These are phyloP conservation scores for Bombus polaris DNA, from an alignment of 1,140 invertebrate genomes.

Conservation along the genomic window DNA sequence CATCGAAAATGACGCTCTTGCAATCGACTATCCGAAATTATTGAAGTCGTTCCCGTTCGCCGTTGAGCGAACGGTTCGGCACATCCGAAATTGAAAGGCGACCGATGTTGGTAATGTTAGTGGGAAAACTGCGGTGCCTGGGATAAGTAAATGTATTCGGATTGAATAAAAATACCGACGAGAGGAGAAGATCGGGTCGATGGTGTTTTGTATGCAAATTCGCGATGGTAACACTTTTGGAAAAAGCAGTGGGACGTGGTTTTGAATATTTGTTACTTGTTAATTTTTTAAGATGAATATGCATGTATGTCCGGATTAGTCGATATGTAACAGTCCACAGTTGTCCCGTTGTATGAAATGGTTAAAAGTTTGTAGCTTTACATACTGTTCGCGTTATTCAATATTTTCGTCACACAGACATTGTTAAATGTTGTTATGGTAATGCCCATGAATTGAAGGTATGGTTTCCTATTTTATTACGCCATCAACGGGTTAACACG, in stretches of 20 bases:
- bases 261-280: background rate
- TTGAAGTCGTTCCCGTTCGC: background rate
- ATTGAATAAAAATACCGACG: background rate
- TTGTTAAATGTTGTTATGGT: background rate
- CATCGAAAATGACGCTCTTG: conserved; percentile 24
- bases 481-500: background rate
- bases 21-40: conserved; percentile 32
- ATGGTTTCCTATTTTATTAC: background rate
- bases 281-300: background rate
- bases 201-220: conserved; percentile 9
- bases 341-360: background rate
- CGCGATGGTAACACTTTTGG: background rate
- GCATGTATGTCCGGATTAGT: background rate
- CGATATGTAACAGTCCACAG: background rate
- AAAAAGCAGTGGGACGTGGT: no score
- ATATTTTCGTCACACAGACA: background rate
- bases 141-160: background rate
- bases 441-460: background rate
- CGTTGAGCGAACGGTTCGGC: background rate
- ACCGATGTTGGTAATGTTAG: background rate
- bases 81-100: conserved; percentile 10
- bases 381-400: background rate
- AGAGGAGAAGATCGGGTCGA: background rate
- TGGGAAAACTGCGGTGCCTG: background rate
- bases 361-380: background rate